A percentile compares a stretch with the other conserved stretches of the same genome.
Conservation (phyloP, 2,797 vertebrate genomes). For the Bovichtus variegatus region DNA sequence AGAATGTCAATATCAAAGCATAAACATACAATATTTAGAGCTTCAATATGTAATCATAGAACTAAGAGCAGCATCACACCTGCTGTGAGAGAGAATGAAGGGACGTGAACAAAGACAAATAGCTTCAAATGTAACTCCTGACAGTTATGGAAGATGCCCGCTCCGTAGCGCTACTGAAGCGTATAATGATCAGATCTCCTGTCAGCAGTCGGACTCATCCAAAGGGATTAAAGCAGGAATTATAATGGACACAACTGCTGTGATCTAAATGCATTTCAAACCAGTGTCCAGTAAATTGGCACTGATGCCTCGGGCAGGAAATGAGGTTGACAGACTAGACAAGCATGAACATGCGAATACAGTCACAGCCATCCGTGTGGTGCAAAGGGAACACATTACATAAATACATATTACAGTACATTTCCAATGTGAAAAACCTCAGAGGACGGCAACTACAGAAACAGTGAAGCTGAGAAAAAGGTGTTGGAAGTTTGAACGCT, state of each 20-base stretch:
- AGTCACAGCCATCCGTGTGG: not conserved
- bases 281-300: not conserved
- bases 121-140: not conserved
- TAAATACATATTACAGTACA: not conserved
- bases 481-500: too few relatives aligned
- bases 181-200: not conserved
- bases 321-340: conserved; percentile 3
- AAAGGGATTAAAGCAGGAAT: conserved; percentile 9
- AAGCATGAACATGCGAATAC: not conserved
- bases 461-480: too few relatives aligned
- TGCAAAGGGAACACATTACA: not conserved
- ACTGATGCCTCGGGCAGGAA: conserved; percentile 22
- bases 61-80: too few relatives aligned
- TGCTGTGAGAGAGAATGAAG: too few relatives aligned
- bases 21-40: too few relatives aligned
- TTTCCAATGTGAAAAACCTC: too few relatives aligned
- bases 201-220: not conserved
- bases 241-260: not conserved
- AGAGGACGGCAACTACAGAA: too few relatives aligned
- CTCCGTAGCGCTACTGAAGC: not conserved
- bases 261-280: not conserved
- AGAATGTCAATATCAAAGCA: too few relatives aligned
- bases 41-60: too few relatives aligned
- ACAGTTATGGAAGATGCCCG: not conserved
- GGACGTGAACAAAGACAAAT: not conserved